Evolutionary conservation across 2,888 invertebrate genomes (phyloP).

Genomic region (Lasioglossum leucozonium): DNA sequence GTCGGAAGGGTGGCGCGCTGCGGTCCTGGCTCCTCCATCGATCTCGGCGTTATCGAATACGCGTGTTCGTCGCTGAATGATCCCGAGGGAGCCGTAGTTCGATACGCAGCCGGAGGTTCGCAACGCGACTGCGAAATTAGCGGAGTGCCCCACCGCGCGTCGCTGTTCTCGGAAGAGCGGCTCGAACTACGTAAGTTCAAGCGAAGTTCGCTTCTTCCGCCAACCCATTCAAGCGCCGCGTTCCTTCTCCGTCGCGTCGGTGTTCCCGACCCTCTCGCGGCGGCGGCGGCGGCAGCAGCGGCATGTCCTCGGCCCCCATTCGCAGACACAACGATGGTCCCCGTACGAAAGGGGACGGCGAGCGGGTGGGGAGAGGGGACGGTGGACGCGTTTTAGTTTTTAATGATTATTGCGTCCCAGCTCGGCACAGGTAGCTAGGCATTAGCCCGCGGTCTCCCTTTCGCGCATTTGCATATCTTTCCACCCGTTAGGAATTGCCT

Average conservation of each 20-base stretch:
- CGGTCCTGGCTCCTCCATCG: constrained; percentile 42
- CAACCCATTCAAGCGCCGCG: constrained; percentile 26
- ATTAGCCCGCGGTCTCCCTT: constrained; percentile 76
- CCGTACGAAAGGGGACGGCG: background rate
- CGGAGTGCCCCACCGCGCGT: constrained; percentile 44
- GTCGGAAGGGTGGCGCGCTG: background rate
- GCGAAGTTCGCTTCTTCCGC: constrained; percentile 62
- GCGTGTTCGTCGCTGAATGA: constrained; percentile 51
- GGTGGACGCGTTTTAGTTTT: constrained; percentile 79
- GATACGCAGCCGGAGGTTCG: constrained; percentile 57
- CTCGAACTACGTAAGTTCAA: constrained; percentile 67
- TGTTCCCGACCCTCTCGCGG: background rate
- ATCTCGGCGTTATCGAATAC: constrained; percentile 63
- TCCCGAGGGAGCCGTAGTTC: constrained; percentile 60
- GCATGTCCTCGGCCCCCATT: background rate
- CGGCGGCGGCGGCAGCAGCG: background rate
- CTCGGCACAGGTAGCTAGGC: constrained; percentile 76
- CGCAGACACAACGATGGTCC: constrained; percentile 29
- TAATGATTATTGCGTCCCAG: constrained; percentile 81
- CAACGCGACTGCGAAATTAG: constrained; percentile 68
- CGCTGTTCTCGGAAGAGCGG: constrained; percentile 33
- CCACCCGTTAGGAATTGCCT: constrained; percentile 80
- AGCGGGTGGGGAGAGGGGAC: constrained; percentile 10
- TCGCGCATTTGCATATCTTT: constrained; percentile 83
- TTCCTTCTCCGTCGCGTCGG: constrained; percentile 7